Conservation (phyloP, 2,888 invertebrate species). For the Gortyna flavago region DNA sequence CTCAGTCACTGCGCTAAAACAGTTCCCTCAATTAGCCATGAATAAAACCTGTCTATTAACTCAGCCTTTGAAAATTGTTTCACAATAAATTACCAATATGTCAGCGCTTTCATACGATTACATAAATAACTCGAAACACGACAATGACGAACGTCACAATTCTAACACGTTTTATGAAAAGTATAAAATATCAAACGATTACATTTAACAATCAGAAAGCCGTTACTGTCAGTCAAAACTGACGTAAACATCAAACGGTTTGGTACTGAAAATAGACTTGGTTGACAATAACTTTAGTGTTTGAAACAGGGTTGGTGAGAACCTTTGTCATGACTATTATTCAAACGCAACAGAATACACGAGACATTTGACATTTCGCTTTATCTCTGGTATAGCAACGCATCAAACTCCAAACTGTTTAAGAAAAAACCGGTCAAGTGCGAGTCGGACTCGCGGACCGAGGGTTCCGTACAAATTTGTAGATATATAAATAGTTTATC, state of each 20-base stretch:
- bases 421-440: too few relatives aligned
- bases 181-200: slow-evolving; percentile 55
- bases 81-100: slow-evolving; percentile 44
- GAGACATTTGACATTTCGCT: not conserved
- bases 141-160: slow-evolving; percentile 20
- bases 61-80: slow-evolving; percentile 38
- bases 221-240: slow-evolving; percentile 48
- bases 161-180: slow-evolving; percentile 35
- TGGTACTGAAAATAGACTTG: not conserved
- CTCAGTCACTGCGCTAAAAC: not conserved
- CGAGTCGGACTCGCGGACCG: too few relatives aligned
- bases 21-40: slow-evolving; percentile 16
- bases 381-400: not conserved
- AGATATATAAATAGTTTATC: too few relatives aligned
- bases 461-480: too few relatives aligned
- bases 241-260: slow-evolving; percentile 46
- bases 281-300: slow-evolving; percentile 2
- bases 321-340: not conserved
- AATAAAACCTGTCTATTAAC: not conserved
- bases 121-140: slow-evolving; percentile 38
- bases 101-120: slow-evolving; percentile 26
- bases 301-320: slow-evolving; percentile 15
- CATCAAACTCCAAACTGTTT: not conserved
- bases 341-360: not conserved
- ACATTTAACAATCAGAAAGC: slow-evolving; percentile 7